Percentiles rank a stretch among this genome's conserved stretches.
phyloP scores from a whole-genome alignment of 1,140 invertebrate genomes.

The Scaptomyza pallida region DNA sequence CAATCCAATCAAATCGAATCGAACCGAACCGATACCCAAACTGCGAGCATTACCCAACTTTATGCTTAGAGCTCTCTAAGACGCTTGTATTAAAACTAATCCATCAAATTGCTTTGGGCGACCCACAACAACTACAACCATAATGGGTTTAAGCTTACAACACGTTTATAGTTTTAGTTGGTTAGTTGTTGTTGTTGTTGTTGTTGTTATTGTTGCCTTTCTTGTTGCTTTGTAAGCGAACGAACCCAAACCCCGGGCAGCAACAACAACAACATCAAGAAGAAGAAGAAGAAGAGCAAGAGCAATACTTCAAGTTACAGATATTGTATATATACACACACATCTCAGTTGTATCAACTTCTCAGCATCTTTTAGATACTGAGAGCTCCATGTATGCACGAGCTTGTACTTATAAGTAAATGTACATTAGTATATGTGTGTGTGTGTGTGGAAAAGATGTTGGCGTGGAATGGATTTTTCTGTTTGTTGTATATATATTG shows the following conservation, averaged over 20 bases:
- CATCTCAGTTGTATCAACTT: slow-evolving; percentile 58
- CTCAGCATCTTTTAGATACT: slow-evolving; percentile 69
- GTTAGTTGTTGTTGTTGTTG: slow-evolving; percentile 20
- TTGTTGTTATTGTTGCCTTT: slow-evolving; percentile 20
- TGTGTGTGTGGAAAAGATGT: slow-evolving; percentile 30
- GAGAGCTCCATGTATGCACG: slow-evolving; percentile 40
- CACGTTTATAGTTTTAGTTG: slow-evolving; percentile 46
- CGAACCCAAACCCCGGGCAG: slow-evolving; percentile 53
- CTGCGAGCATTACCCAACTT: slow-evolving; percentile 69
- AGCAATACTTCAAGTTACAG: slow-evolving; percentile 68
- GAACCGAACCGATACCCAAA: slow-evolving; percentile 46
- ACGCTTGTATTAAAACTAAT: slow-evolving; percentile 72
- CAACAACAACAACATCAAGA: background rate
- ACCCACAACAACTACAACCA: slow-evolving; percentile 65
- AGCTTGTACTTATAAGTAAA: slow-evolving; percentile 17
- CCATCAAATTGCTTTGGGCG: slow-evolving; percentile 74
- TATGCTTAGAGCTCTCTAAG: slow-evolving; percentile 27
- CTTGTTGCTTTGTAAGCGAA: slow-evolving; percentile 46
- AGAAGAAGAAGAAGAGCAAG: slow-evolving; percentile 10
- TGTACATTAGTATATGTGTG: background rate
- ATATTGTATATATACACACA: slow-evolving; percentile 54
- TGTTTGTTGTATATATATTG: slow-evolving; percentile 10
- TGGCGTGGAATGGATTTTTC: slow-evolving; percentile 48
- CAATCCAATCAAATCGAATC: slow-evolving; percentile 35
- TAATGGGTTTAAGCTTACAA: slow-evolving; percentile 66